Conservation (phyloP, 1,140 invertebrate species). For the Calliopsis andreniformis region DNA sequence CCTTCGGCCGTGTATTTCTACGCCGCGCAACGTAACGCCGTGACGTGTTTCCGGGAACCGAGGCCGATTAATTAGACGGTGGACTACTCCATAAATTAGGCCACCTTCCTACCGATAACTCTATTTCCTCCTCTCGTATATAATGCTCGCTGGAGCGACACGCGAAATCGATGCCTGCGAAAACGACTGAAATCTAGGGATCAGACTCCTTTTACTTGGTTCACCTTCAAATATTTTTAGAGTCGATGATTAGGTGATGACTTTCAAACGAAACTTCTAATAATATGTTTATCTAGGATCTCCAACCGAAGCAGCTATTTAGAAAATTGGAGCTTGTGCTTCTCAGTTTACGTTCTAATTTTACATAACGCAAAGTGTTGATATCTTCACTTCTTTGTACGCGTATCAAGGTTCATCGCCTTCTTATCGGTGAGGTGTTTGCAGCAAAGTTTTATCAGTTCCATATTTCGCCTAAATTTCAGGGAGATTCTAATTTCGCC, state of each 20-base stretch:
- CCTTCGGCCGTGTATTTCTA: slow-evolving; percentile 35
- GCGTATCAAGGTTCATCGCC: slow-evolving; percentile 14
- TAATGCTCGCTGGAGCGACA: neutral
- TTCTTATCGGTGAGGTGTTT: neutral
- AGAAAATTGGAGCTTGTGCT: neutral
- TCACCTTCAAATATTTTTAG: too few species aligned
- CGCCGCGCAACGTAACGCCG: slow-evolving; percentile 41
- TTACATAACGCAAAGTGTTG: neutral
- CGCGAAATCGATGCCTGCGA: neutral
- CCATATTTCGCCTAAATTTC: neutral
- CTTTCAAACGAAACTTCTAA: too few species aligned
- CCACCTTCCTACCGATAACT: slow-evolving; percentile 29
- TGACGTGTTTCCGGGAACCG: slow-evolving; percentile 57
- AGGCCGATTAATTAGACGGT: slow-evolving; percentile 45
- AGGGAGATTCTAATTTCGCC: neutral
- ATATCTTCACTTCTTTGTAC: neutral
- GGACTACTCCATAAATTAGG: slow-evolving; percentile 28
- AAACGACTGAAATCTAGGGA: neutral
- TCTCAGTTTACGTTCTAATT: slow-evolving; percentile 7
- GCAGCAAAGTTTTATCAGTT: neutral
- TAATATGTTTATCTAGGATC: neutral
- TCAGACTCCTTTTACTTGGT: neutral
- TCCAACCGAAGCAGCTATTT: too few species aligned
- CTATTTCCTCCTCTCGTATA: slow-evolving; percentile 2
- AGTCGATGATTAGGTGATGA: too few species aligned